Base-by-base conservation (phyloP, 2,113 vertebrate genomes). In the Etia nguti region DNA sequence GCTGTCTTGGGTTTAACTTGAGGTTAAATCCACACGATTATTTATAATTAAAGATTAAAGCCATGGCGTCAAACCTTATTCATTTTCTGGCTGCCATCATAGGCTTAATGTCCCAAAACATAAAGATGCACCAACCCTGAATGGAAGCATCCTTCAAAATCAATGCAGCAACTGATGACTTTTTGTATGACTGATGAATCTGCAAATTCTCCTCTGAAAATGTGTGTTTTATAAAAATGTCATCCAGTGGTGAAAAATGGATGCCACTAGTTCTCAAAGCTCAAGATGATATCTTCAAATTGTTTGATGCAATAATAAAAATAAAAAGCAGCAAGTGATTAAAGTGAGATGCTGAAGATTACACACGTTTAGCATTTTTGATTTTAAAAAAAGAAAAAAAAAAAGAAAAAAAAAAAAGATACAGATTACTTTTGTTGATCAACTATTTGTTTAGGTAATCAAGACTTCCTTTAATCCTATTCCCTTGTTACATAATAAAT, bases 61-160 rank as follows among this genome's bases (percentile, higher is more conserved):
- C 36, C 38, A 9, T 73, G 13, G 36, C 11, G 24, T 11, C 15
- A 86, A 57, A 84, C 34, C 79, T 48, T 59, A 80, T 60, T 83
- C 3, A 34, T 79, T 84, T 55, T 65, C 24, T 56, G 16, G n/a
- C 10, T 60, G 83, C 73, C 8, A 56, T 85, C 48, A 87, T 16
- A 68, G 18, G 80, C 48, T 86, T 86, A 84, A 88, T 81, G 75
- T 79, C 70, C 81, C 79, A 92, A 86, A 82, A 75, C 36, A 70
- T 50, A 73, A 85, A 89, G 52, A 91, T 55, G 83, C 41, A 20
- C 3, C 10, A 18, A 48, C 5, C 82, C 11, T 77, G 73, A 88
- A 86, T 68, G 18, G 54, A 62, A 7, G 55, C 38, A 82, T 57
- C 60, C 38, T 62, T 43, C 7, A 82, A 81, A 68, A 85, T 80